Evolutionary conservation across 1,140 invertebrate species (phyloP).

Genomic region (Rhyacophila brunnea): DNA sequence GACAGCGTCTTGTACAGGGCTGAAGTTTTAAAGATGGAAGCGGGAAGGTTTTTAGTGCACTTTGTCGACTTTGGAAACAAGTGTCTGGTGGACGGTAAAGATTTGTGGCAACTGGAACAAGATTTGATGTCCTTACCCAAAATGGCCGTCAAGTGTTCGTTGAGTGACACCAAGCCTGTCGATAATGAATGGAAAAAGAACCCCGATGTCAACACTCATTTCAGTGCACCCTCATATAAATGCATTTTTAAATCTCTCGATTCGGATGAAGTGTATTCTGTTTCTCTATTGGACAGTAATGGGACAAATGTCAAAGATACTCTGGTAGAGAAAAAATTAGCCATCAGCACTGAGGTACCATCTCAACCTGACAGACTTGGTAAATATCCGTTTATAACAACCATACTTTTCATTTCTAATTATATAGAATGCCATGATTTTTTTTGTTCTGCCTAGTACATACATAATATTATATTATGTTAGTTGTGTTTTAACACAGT

Average conservation of each 20-base stretch:
- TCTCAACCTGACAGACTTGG: no score
- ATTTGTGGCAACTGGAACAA: conserved; percentile 67
- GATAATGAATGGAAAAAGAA: conserved; percentile 56
- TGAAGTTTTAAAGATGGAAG: conserved; percentile 43
- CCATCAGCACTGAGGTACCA: not conserved
- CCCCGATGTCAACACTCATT: conserved; percentile 55
- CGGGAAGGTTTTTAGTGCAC: conserved; percentile 59
- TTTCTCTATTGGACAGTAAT: conserved; percentile 55
- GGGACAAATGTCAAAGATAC: conserved; percentile 31
- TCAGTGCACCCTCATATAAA: conserved; percentile 54
- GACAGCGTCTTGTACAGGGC: conserved; percentile 69
- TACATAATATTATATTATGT: no score
- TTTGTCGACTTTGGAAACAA: conserved; percentile 77
- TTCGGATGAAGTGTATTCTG: conserved; percentile 50
- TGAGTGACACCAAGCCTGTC: conserved; percentile 58
- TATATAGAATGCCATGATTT: no score
- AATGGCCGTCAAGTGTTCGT: conserved; percentile 65
- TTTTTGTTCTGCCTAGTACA: no score
- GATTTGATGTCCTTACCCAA: conserved; percentile 66
- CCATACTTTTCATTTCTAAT: no score
- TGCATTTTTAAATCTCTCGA: conserved; percentile 52
- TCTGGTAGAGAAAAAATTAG: conserved; percentile 43
- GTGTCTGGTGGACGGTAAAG: conserved; percentile 55
- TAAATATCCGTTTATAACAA: no score
- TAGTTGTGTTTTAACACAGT: no score